A percentile compares a stretch with the other conserved stretches of the same genome.
phyloP scores from a whole-genome alignment of 2,888 invertebrate genomes.

The Pyrrhosoma nymphula region DNA sequence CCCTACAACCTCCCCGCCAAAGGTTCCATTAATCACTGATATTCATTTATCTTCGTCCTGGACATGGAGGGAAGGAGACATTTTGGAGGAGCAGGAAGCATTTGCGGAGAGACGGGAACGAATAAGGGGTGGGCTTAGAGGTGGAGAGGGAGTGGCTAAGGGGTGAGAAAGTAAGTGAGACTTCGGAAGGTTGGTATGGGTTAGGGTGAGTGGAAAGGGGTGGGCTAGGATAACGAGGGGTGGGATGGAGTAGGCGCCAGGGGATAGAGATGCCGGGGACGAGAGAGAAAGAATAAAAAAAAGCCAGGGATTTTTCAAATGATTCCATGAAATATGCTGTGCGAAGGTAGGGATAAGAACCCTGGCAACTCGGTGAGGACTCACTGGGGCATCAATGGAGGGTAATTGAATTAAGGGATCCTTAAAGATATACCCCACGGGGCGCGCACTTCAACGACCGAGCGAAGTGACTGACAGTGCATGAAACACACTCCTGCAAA shows the following conservation, averaged over 20 bases:
- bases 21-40: conserved; percentile 68
- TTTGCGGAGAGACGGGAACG: conserved; percentile 46
- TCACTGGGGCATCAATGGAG: background rate
- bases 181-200: background rate
- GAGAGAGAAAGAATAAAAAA: background rate
- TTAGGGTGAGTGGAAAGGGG: background rate
- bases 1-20: background rate
- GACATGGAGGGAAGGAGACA: conserved; percentile 65
- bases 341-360: background rate
- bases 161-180: background rate
- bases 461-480: background rate
- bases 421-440: background rate
- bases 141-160: background rate
- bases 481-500: background rate
- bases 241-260: background rate
- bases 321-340: background rate
- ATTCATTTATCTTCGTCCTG: conserved; percentile 68
- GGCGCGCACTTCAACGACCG: background rate
- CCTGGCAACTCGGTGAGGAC: background rate
- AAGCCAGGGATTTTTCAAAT: background rate
- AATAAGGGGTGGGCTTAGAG: background rate
- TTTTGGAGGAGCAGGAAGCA: conserved; percentile 59
- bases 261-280: background rate
- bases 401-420: conserved; percentile 2
- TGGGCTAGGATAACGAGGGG: background rate